These are phyloP conservation scores for Motacilla alba DNA, from an alignment of 2,113 vertebrate species.

Conservation along the genomic window DNA sequence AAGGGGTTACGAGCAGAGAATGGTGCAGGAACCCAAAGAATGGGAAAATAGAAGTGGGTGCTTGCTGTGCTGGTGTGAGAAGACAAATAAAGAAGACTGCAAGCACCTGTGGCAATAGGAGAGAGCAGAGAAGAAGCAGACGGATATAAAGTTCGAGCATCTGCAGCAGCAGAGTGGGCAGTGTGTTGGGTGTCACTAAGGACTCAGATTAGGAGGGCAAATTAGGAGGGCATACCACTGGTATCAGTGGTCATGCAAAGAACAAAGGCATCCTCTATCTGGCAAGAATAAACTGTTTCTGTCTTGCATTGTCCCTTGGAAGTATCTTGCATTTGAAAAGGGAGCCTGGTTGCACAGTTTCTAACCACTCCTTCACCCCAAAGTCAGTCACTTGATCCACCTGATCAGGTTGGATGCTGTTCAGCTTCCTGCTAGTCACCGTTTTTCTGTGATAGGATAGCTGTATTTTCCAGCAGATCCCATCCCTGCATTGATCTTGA, in stretches of 20 bases:
- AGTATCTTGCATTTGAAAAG: neutral
- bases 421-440: neutral
- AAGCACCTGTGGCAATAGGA: neutral
- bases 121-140: neutral
- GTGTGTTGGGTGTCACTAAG: neutral
- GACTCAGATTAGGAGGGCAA: neutral
- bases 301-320: neutral
- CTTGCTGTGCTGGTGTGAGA: neutral
- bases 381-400: neutral
- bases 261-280: neutral
- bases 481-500: neutral
- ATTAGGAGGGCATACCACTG: neutral
- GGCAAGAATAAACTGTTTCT: neutral
- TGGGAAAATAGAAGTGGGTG: neutral
- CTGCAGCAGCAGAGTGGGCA: neutral
- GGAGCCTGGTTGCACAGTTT: neutral
- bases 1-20: neutral
- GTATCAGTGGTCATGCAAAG: neutral
- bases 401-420: neutral
- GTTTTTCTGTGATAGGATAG: neutral
- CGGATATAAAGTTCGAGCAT: neutral
- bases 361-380: neutral
- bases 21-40: neutral
- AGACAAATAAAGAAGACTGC: neutral
- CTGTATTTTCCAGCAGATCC: neutral